phyloP scores from a whole-genome alignment of 2,888 invertebrate genomes.

The Dione vanillae region DNA sequence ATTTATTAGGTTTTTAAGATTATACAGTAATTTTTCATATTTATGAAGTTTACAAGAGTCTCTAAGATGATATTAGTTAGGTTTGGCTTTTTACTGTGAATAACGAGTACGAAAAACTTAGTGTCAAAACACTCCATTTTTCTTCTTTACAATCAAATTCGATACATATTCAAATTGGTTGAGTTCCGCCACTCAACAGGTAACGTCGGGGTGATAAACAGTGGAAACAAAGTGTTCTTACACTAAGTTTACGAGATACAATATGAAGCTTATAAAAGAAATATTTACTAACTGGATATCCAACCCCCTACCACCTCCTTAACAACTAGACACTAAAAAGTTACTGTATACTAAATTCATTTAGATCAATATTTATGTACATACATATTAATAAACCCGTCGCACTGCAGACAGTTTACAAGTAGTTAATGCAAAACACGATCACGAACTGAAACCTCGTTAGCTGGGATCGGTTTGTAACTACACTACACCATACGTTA shows the following conservation, averaged over 20 bases:
- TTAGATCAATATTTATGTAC: conserved; percentile 25
- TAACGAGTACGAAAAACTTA: too few relatives aligned
- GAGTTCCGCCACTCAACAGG: too few relatives aligned
- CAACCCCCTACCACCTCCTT: background rate
- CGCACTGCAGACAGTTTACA: conserved; percentile 45
- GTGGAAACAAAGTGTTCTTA: too few relatives aligned
- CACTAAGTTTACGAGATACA: too few relatives aligned
- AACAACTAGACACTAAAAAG: background rate
- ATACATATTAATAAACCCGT: conserved; percentile 29
- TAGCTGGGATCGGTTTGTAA: conserved; percentile 48
- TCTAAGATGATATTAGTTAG: too few relatives aligned
- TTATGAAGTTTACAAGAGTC: too few relatives aligned
- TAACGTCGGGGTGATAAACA: too few relatives aligned
- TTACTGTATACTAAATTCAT: conserved; percentile 31
- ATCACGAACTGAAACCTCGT: conserved; percentile 46
- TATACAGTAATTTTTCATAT: background rate
- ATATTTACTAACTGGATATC: background rate
- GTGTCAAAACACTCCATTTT: too few relatives aligned
- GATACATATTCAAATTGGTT: too few relatives aligned
- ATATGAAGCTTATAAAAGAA: too few relatives aligned
- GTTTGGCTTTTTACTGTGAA: too few relatives aligned
- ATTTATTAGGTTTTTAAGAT: conserved; percentile 6
- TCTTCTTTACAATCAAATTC: too few relatives aligned
- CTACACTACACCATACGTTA: conserved; percentile 15
- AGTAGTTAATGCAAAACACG: conserved; percentile 51